Evolutionary conservation across 2,888 invertebrate genomes (phyloP).

Genomic region (Rapana venosa): DNA sequence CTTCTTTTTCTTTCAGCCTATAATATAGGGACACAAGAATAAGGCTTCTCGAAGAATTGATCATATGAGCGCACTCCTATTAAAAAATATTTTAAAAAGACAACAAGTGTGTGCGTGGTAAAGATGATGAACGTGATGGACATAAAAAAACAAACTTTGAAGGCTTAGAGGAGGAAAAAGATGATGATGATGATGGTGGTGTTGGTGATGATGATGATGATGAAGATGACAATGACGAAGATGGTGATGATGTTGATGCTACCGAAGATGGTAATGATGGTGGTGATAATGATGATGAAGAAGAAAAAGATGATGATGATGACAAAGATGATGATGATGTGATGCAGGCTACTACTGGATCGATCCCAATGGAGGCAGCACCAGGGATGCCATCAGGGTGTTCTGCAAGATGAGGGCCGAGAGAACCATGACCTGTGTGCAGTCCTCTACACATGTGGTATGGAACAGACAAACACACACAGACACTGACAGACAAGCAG

Average conservation of each 20-base stretch:
- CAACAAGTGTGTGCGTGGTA: no score
- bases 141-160: no score
- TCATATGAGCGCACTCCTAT: no score
- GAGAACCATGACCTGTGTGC: conserved; percentile 88
- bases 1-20: no score
- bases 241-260: neutral
- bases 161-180: neutral
- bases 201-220: neutral
- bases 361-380: conserved; percentile 92
- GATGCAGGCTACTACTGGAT: conserved; percentile 91
- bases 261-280: neutral
- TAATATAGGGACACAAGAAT: no score
- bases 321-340: neutral
- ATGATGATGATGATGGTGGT: neutral
- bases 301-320: neutral
- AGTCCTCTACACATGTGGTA: conserved; percentile 85
- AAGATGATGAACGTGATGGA: no score
- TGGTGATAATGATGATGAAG: neutral
- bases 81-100: no score
- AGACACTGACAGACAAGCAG: neutral
- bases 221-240: neutral
- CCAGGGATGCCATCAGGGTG: conserved; percentile 89
- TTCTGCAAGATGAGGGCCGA: conserved; percentile 85
- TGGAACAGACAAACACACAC: conserved; percentile 34
- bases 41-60: no score